Conservation (phyloP, 2,113 vertebrate species). For the Mesoclemmys tuberculata region DNA sequence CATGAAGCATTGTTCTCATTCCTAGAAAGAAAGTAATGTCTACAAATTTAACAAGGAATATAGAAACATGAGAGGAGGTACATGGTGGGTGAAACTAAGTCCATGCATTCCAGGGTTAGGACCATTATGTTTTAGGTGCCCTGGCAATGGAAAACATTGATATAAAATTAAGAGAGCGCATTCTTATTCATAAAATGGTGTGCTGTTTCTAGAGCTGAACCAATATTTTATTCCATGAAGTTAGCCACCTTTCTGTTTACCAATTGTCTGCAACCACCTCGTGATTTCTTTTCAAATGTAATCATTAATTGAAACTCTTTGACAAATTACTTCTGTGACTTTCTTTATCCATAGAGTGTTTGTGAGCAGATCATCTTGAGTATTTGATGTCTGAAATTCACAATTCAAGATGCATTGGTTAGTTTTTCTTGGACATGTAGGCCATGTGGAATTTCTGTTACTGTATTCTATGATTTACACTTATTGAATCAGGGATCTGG, state of each 20-base stretch:
- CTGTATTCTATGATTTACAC: background rate
- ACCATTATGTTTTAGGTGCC: conserved; percentile 21
- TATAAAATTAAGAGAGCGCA: conserved; percentile 20
- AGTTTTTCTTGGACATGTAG: background rate
- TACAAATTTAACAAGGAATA: conserved; percentile 14
- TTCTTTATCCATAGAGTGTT: background rate
- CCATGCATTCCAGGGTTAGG: conserved; percentile 47
- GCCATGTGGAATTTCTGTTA: background rate
- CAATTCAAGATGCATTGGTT: background rate
- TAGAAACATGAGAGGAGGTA: conserved; percentile 7
- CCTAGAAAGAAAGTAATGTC: background rate
- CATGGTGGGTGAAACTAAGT: background rate
- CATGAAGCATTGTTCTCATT: conserved; percentile 4
- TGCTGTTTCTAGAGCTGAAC: conserved; percentile 20
- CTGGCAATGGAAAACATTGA: background rate
- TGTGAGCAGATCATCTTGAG: background rate
- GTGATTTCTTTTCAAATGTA: conserved; percentile 28
- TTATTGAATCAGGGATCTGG: background rate
- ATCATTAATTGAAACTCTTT: conserved; percentile 6
- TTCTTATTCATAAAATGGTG: conserved; percentile 34
- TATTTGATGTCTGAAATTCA: background rate
- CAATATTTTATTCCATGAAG: conserved; percentile 17
- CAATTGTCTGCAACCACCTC: background rate
- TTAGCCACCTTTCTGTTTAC: background rate
- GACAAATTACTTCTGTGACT: background rate